These are phyloP conservation scores for Psilopsiagon aurifrons DNA, from an alignment of 2,113 vertebrate species.

Conservation along the genomic window DNA sequence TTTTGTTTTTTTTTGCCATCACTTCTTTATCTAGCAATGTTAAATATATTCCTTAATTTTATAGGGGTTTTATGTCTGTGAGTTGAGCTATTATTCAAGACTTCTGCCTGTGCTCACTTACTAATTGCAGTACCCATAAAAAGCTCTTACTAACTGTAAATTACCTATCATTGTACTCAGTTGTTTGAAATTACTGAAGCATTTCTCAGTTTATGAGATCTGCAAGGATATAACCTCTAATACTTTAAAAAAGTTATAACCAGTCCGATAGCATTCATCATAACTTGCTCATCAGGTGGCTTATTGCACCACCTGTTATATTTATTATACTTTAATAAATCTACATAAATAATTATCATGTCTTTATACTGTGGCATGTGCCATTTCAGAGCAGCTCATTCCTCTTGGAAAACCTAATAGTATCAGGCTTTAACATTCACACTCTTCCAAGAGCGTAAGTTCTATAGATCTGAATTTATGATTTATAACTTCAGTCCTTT, in stretches of 20 bases:
- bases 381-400: background rate
- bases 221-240: constrained; percentile 26
- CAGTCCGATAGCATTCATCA: background rate
- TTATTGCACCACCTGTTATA: background rate
- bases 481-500: constrained; percentile 1
- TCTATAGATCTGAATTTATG: background rate
- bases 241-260: constrained; percentile 26
- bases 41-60: background rate
- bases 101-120: constrained; percentile 22
- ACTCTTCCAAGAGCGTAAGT: background rate
- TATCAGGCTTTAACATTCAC: background rate
- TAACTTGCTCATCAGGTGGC: background rate
- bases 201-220: constrained; percentile 42
- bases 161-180: constrained; percentile 36
- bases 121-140: constrained; percentile 60
- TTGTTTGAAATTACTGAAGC: constrained; percentile 53
- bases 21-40: background rate
- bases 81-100: constrained; percentile 25
- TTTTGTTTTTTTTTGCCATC: background rate
- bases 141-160: constrained; percentile 38
- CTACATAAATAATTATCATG: background rate
- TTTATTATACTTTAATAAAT: background rate
- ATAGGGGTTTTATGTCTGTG: background rate
- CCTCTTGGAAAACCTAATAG: background rate
- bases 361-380: background rate